Conservation (phyloP, 92 coral and sea anemone species). For the Siderastrea siderea region DNA sequence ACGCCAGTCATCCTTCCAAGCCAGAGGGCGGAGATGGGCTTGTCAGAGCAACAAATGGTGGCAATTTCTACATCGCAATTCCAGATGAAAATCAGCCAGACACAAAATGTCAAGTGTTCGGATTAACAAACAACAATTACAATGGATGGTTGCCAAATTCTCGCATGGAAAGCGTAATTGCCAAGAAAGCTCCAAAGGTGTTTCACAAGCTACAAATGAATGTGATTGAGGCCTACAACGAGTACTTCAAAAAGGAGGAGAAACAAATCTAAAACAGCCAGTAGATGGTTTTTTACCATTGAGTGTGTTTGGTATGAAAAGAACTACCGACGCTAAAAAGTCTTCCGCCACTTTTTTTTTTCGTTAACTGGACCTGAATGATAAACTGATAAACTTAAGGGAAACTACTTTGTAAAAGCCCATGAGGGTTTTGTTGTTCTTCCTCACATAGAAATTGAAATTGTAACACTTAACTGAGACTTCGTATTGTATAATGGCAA, state of each 20-base stretch:
- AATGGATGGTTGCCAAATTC: slow-evolving; percentile 37
- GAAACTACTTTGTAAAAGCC: too few species aligned
- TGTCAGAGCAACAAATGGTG: slow-evolving; percentile 45
- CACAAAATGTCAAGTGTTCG: slow-evolving; percentile 34
- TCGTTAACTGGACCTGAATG: too few species aligned
- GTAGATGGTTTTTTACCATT: neutral
- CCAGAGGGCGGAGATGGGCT: slow-evolving; percentile 28
- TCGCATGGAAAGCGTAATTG: neutral
- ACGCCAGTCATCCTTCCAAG: slow-evolving; percentile 43
- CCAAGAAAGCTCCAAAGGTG: neutral
- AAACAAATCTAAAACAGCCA: neutral
- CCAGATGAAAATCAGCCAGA: slow-evolving; percentile 55
- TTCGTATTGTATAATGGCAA: too few species aligned
- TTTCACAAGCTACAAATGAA: neutral
- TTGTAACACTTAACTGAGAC: too few species aligned
- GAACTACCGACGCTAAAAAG: neutral
- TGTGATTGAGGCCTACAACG: neutral
- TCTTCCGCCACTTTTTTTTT: too few species aligned
- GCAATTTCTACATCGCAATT: slow-evolving; percentile 38
- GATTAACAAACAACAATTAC: slow-evolving; percentile 47
- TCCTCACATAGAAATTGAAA: too few species aligned
- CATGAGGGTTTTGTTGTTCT: too few species aligned
- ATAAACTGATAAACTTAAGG: too few species aligned
- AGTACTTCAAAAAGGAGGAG: neutral
- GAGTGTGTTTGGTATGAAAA: neutral